phyloP scores from a whole-genome alignment of 2,888 invertebrate genomes.

The Caenorhabditis wallacei region DNA sequence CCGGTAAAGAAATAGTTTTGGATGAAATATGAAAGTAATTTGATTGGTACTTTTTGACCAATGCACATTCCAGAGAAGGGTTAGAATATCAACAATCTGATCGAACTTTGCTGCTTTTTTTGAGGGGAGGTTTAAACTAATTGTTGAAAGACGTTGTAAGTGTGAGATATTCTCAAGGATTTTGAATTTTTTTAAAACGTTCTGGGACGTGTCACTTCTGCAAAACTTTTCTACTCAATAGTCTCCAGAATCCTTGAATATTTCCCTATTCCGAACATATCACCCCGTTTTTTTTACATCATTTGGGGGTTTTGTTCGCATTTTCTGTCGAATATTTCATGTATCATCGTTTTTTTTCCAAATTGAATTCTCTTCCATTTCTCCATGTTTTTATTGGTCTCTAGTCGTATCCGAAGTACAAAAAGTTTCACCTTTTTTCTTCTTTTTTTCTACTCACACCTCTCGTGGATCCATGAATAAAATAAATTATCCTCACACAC shows the following conservation, averaged over 20 bases:
- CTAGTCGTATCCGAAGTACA: constrained; percentile 39
- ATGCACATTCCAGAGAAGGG: background rate
- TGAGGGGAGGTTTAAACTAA: background rate
- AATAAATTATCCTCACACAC: constrained; percentile 47
- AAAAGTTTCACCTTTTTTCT: constrained; percentile 47
- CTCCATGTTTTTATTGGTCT: constrained; percentile 22
- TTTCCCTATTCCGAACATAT: too few species aligned
- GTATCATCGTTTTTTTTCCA: constrained; percentile 34
- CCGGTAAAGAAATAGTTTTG: constrained; percentile 4
- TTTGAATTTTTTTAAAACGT: constrained; percentile 21
- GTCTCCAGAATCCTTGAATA: too few species aligned
- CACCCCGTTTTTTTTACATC: background rate
- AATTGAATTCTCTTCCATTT: constrained; percentile 41
- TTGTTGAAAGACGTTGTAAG: background rate
- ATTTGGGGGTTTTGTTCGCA: too few species aligned
- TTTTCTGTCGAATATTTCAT: constrained; percentile 33
- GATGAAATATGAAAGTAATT: background rate
- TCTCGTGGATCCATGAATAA: constrained; percentile 47
- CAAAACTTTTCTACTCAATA: too few species aligned
- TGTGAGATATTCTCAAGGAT: constrained; percentile 7
- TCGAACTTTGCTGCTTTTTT: constrained; percentile 3
- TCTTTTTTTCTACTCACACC: constrained; percentile 26
- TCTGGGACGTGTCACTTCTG: background rate
- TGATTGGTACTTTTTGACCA: background rate
- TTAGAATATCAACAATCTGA: background rate